Conservation (phyloP, 2,113 vertebrate species). For the Thermophis baileyi region DNA sequence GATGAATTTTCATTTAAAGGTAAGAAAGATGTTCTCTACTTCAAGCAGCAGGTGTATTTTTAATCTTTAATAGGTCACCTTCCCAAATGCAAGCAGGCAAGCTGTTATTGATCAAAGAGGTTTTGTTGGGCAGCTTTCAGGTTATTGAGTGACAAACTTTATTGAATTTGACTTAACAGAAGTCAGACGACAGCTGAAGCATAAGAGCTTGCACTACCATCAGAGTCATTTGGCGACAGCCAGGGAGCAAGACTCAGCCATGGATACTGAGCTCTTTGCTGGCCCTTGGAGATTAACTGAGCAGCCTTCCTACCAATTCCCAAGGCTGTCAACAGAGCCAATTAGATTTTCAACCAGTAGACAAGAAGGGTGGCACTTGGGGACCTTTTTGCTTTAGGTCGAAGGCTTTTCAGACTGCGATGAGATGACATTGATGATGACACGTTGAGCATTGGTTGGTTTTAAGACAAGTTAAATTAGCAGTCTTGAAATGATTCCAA, state of each 20-base stretch:
- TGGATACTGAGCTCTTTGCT: slow-evolving; percentile 84
- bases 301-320: slow-evolving; percentile 82
- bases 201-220: slow-evolving; percentile 77
- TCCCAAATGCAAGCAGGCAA: slow-evolving; percentile 79
- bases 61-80: slow-evolving; percentile 85
- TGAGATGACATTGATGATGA: slow-evolving; percentile 91
- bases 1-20: slow-evolving; percentile 70
- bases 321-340: slow-evolving; percentile 87
- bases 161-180: slow-evolving; percentile 85
- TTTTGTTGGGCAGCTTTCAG: slow-evolving; percentile 79
- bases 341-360: slow-evolving; percentile 87
- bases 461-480: slow-evolving; percentile 99
- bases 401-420: slow-evolving; percentile 79
- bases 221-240: slow-evolving; percentile 81
- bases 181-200: slow-evolving; percentile 81
- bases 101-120: slow-evolving; percentile 85
- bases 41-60: slow-evolving; percentile 78
- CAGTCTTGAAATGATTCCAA: slow-evolving; percentile 94
- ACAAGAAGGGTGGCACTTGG: slow-evolving; percentile 85
- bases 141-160: slow-evolving; percentile 84
- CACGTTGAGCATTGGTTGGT: slow-evolving; percentile 88
- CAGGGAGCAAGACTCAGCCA: slow-evolving; percentile 81
- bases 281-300: slow-evolving; percentile 85
- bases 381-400: slow-evolving; percentile 83
- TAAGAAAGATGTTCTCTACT: slow-evolving; percentile 68